Evolutionary conservation across 2,113 vertebrate genomes (phyloP).

Genomic region (Nycticryphes semicollaris): DNA sequence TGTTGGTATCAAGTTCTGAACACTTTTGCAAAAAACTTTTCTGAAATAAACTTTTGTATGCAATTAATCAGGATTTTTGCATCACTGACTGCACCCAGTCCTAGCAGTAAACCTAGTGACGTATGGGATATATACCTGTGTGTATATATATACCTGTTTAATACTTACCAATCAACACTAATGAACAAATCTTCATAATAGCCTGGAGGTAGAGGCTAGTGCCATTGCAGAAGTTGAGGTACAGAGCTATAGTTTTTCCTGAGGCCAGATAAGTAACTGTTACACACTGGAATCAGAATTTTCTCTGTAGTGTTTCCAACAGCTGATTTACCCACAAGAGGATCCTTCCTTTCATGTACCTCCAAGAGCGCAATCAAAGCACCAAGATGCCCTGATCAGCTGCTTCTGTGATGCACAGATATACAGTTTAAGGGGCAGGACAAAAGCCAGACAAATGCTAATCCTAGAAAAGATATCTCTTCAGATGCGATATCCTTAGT

Average conservation of each 20-base stretch:
- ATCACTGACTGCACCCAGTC: background rate
- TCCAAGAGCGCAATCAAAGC: background rate
- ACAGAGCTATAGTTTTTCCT: background rate
- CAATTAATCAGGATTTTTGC: background rate
- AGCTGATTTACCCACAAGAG: background rate
- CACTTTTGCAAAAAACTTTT: background rate
- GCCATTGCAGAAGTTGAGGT: background rate
- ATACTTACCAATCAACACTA: background rate
- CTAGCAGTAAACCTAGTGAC: background rate
- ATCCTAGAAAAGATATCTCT: background rate
- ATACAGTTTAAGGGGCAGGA: background rate
- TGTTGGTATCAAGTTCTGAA: background rate
- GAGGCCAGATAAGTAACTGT: background rate
- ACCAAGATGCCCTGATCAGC: background rate
- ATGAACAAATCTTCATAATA: background rate
- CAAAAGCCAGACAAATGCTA: background rate
- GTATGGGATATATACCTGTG: background rate
- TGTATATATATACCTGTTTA: background rate
- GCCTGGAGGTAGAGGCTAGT: background rate
- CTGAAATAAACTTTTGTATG: background rate
- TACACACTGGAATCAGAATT: background rate
- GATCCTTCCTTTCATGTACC: background rate
- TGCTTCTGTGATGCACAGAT: background rate
- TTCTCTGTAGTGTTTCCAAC: background rate
- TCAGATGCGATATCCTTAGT: background rate